Evolutionary conservation across 2,888 invertebrate genomes (phyloP), one percentile per base, ranked within the genome.

Genomic region (Synanthedon myopaeformis): DNA sequence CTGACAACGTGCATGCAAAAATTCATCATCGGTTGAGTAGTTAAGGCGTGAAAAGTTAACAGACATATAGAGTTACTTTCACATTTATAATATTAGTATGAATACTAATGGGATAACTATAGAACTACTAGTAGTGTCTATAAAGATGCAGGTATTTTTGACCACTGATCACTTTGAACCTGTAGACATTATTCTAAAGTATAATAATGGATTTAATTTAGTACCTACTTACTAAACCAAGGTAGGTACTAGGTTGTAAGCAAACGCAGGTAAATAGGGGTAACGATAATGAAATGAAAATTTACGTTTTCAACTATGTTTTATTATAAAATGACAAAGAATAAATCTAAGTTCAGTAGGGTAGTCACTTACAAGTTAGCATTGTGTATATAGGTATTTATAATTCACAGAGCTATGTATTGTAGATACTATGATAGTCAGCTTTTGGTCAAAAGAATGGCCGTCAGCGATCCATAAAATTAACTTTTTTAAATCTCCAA

Each of bases 271-370:
- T 14, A 14, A 14, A 6, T 11, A 45, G 35, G n/a, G 45, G 13
- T 35, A 8, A 45, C 45, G 23, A 51, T 41, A 49, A 13, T 41
- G 49, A 56, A 60, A 60, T 61, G 60, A 61, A 66, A 65, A 69
- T 65, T 59, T 13, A 69, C 63, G 73, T 79, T 82, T 83, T 82
- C 80, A 85, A 82, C 83, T 85, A 85, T 84, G 82, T 90, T 91
- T 91, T 90, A 90, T 90, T 91, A 90, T 89, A 90, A 90, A 91
- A 90, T 90, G 90, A 90, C 90, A 90, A 90, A 90, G 90, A 90
- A 90, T 90, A 90, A 89, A 89, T 90, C 90, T 90, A 91, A 90
- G 90, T 89, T 89, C 86, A 86, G 81, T 86, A 86, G 82, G 79
- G 80, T 82, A 82, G 82, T 84, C 81, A 82, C 82, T 83, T 83